Base-by-base conservation (phyloP, 2,888 invertebrate genomes). In the Polia nebulosa region DNA sequence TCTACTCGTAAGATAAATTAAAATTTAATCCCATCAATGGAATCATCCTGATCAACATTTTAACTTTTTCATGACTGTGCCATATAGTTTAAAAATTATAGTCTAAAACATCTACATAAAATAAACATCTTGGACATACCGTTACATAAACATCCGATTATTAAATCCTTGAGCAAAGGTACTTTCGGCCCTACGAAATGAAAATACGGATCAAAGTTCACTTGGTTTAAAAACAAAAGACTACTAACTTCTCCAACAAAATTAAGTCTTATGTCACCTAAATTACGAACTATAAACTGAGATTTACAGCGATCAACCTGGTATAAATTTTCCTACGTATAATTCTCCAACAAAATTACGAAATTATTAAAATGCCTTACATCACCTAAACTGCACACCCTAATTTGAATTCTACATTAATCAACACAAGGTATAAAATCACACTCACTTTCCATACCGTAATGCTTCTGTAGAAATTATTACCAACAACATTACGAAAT, bases 381-480 rank as follows among this genome's bases (percentile, higher is more conserved):
- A 34, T 41, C 2, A 41, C 25, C 20, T 29, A 34, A 66, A 32
- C 36, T 41, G 22, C 29, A 13, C 20, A 45, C 15, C 13, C 25
- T 17, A 57, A 57, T 25, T 8, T 49, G 15, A 25, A 15, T 20
- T 27, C 6, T 34, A 41, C 2, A 2, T 0, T 7, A 8, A 36
- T 27, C 3, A 34, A n/a, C 15, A 32, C 32, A 45, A 44, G 15
- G 41, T 58, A 17, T 29, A 29, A 60, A 62, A 11, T 22, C 25
- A 36, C 11, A 89, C 94, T 93, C 83, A 94, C 95, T 90, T 66
- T 93, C 87, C 36, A 79, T 76, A 22, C 94, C 94, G 9, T 78
- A 27, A 60, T 93, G 92, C 77, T 88, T 83, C 57, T 88, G 97
- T 67, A 98, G 95, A 89, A n/a, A n/a, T n/a, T n/a, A n/a, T n/a